Conservation (phyloP, 1,140 invertebrate species). For the Caerostris darwini region DNA sequence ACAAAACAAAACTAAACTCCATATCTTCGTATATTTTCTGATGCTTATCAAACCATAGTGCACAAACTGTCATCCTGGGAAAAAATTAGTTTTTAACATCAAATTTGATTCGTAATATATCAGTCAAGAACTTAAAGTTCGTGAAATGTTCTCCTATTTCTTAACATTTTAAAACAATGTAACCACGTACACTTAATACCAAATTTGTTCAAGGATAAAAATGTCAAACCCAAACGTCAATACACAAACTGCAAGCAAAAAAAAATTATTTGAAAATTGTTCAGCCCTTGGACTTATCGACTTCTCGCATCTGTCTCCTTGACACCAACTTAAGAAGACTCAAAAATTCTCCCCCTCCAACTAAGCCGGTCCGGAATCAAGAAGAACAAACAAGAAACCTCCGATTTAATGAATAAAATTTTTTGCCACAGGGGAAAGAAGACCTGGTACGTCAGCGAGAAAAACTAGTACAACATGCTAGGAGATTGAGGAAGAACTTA, state of each 20-base stretch:
- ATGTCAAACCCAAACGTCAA: not conserved
- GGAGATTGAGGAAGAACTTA: not conserved
- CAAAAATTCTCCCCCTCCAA: not conserved
- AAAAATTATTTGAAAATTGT: not conserved
- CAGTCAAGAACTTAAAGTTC: too few relatives aligned
- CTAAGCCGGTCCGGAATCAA: not conserved
- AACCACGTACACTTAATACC: not conserved
- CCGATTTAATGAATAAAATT: slow-evolving; percentile 37
- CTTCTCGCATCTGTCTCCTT: not conserved
- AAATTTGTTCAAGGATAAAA: not conserved
- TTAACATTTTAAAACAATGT: too few relatives aligned
- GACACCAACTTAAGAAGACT: not conserved
- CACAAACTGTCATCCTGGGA: too few relatives aligned
- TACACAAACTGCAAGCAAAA: not conserved
- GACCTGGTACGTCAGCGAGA: not conserved
- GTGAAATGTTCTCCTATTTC: too few relatives aligned
- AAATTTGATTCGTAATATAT: too few relatives aligned
- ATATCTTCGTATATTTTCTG: too few relatives aligned
- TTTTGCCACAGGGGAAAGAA: not conserved
- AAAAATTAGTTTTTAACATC: too few relatives aligned
- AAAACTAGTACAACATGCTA: not conserved
- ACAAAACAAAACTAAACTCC: too few relatives aligned
- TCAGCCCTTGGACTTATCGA: not conserved
- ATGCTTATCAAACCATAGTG: too few relatives aligned
- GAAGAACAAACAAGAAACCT: not conserved